These are phyloP conservation scores for Creontiades dilutus DNA, from an alignment of 2,888 invertebrate genomes.

Conservation along the genomic window DNA sequence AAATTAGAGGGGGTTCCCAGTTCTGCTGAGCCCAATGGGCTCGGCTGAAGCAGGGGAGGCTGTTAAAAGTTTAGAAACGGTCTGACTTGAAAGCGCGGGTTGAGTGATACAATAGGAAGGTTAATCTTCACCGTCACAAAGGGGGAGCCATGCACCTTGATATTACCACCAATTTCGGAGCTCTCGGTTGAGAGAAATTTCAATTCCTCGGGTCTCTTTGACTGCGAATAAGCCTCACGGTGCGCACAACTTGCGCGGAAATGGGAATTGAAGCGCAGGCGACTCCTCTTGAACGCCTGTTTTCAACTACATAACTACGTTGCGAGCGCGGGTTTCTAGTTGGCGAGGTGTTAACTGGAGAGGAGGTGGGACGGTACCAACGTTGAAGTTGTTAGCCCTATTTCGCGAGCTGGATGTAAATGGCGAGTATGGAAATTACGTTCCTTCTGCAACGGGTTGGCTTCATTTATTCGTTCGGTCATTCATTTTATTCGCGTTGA, in stretches of 20 bases:
- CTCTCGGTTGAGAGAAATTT: background rate
- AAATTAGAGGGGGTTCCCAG: constrained; percentile 19
- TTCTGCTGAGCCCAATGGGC: constrained; percentile 3
- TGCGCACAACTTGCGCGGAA: background rate
- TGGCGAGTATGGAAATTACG: background rate
- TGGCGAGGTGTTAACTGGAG: background rate
- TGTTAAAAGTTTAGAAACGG: constrained; percentile 29
- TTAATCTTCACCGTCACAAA: background rate
- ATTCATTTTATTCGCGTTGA: too few relatives aligned
- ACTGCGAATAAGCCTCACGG: background rate
- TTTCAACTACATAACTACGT: constrained; percentile 3
- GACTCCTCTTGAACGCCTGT: background rate
- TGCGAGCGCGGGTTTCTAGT: background rate
- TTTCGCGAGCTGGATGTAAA: background rate
- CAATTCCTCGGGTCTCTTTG: background rate
- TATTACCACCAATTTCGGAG: constrained; percentile 30
- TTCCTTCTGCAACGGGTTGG: too few relatives aligned
- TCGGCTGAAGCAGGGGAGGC: background rate
- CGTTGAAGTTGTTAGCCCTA: background rate
- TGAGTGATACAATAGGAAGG: constrained; percentile 37
- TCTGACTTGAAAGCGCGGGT: constrained; percentile 15
- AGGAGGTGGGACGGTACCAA: background rate
- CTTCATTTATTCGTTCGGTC: too few relatives aligned
- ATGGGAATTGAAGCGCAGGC: background rate
- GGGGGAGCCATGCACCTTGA: constrained; percentile 26